These are phyloP conservation scores for Bombylius discolor DNA, from an alignment of 2,888 invertebrate species.

Conservation along the genomic window DNA sequence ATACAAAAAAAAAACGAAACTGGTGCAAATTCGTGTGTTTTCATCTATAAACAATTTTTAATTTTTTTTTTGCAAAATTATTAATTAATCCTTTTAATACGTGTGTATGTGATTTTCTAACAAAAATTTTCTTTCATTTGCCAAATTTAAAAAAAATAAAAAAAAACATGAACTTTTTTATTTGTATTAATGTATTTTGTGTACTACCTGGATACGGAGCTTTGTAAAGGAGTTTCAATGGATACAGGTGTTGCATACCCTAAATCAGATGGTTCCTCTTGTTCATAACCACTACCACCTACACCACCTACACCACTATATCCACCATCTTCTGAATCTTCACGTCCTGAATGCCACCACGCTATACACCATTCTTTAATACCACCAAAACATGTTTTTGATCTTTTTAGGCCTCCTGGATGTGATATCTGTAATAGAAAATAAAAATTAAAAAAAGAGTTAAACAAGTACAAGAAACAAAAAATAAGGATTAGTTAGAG, in stretches of 20 bases:
- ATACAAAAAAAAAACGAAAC: no score
- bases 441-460: background rate
- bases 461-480: background rate
- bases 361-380: conserved; percentile 71
- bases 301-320: conserved; percentile 34
- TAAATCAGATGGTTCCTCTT: conserved; percentile 64
- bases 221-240: conserved; percentile 75
- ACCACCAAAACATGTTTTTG: conserved; percentile 34
- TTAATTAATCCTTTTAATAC: no score
- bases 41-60: no score
- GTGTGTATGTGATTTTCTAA: no score
- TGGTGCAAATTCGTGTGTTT: no score
- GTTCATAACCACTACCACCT: conserved; percentile 46
- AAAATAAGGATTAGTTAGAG: background rate
- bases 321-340: conserved; percentile 56
- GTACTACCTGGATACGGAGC: conserved; percentile 62
- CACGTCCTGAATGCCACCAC: conserved; percentile 83
- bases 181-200: conserved; percentile 1
- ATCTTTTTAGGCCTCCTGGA: conserved; percentile 30
- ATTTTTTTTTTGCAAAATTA: no score
- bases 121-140: no score
- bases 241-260: conserved; percentile 70
- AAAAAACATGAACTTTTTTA: background rate
- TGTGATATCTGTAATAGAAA: conserved; percentile 28
- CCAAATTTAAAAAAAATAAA: no score